A percentile compares a stretch with the other conserved stretches of the same genome.
phyloP scores from a whole-genome alignment of 2,797 vertebrate genomes.

The Propithecus deckenii region DNA sequence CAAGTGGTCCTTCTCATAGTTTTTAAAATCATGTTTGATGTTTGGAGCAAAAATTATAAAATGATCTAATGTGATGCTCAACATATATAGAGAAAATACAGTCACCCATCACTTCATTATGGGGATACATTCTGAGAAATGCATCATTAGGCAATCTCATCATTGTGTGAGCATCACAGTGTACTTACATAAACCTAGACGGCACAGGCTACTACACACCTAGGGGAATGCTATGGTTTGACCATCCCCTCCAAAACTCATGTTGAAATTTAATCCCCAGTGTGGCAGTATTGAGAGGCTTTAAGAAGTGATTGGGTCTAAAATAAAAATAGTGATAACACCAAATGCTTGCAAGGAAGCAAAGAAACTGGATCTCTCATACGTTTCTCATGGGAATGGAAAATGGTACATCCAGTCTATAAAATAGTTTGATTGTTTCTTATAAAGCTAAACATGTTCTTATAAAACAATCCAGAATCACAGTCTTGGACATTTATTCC shows the following conservation, averaged over 20 bases:
- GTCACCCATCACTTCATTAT: background rate
- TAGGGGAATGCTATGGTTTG: background rate
- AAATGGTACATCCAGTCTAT: background rate
- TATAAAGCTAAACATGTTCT: background rate
- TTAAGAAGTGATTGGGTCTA: background rate
- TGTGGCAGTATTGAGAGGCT: background rate
- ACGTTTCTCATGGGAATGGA: background rate
- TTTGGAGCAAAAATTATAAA: background rate
- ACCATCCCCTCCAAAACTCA: background rate
- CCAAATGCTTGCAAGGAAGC: background rate
- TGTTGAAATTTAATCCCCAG: background rate
- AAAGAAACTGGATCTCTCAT: background rate
- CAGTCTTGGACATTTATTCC: background rate
- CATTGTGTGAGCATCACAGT: background rate
- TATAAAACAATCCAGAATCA: background rate
- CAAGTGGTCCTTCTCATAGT: background rate
- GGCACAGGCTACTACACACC: too few relatives aligned
- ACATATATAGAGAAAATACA: background rate
- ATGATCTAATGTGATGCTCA: background rate
- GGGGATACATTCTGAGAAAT: background rate
- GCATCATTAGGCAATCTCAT: background rate
- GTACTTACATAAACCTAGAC: too few relatives aligned
- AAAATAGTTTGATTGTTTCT: background rate
- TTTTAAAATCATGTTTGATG: background rate
- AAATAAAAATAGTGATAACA: background rate